Evolutionary conservation across 2,797 vertebrate species (phyloP).

Genomic region (Sternarchorhynchus goeldii): DNA sequence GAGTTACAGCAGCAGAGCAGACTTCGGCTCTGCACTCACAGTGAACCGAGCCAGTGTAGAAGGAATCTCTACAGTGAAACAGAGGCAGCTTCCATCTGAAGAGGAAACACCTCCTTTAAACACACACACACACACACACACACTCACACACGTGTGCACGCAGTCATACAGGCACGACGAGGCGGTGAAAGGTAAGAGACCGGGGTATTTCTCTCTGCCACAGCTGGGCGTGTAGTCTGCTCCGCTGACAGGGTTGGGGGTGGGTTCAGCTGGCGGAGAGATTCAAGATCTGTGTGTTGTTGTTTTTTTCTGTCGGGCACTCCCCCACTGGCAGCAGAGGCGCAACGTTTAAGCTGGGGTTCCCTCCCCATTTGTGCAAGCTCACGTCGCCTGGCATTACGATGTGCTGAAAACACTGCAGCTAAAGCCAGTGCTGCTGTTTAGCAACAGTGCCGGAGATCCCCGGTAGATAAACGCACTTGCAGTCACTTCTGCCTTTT

Average conservation of each 20-base stretch:
- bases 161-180: slow-evolving; percentile 29
- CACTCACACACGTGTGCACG: slow-evolving; percentile 4
- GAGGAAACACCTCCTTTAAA: slow-evolving; percentile 19
- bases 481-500: not conserved
- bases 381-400: slow-evolving; percentile 14
- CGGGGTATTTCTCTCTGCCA: slow-evolving; percentile 46
- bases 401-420: not conserved
- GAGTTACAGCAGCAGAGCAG: slow-evolving; percentile 22
- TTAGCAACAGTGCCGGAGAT: too few species aligned
- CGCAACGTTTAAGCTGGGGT: slow-evolving; percentile 9
- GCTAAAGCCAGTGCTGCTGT: too few species aligned
- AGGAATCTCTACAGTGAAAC: slow-evolving; percentile 29
- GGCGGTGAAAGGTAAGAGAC: slow-evolving; percentile 50
- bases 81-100: slow-evolving; percentile 44
- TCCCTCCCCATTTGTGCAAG: slow-evolving; percentile 6
- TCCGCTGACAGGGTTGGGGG: slow-evolving; percentile 26
- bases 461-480: not conserved
- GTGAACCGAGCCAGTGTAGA: slow-evolving; percentile 40
- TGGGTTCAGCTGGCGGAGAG: slow-evolving; percentile 40
- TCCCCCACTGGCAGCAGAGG: slow-evolving; percentile 27
- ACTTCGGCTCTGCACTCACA: slow-evolving; percentile 35
- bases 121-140: slow-evolving; percentile 25
- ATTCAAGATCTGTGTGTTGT: slow-evolving; percentile 31
- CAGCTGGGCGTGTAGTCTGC: slow-evolving; percentile 42
- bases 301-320: slow-evolving; percentile 21